Percentiles rank a stretch among this genome's conserved stretches.
Conservation (phyloP, 2,888 invertebrate genomes). For the Carabus problematicus region DNA sequence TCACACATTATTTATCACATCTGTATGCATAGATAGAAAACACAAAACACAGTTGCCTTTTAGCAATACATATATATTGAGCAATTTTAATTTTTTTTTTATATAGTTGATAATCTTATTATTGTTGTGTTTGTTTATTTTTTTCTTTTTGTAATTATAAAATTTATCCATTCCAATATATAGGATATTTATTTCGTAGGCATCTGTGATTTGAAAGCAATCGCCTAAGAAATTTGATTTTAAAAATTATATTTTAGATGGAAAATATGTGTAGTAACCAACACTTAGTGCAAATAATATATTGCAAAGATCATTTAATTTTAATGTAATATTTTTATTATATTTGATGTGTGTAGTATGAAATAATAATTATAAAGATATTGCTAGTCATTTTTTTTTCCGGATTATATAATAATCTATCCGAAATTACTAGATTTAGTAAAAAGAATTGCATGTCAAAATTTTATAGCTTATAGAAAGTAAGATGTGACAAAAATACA, state of each 20-base stretch:
- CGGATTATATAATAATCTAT: slow-evolving; percentile 37
- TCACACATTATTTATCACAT: slow-evolving; percentile 42
- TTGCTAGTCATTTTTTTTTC: slow-evolving; percentile 39
- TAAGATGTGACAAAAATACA: slow-evolving; percentile 40
- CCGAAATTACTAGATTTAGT: slow-evolving; percentile 28
- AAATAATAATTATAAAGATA: slow-evolving; percentile 36
- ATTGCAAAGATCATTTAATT: slow-evolving; percentile 16
- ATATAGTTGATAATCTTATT: slow-evolving; percentile 40
- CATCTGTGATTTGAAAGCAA: slow-evolving; percentile 42
- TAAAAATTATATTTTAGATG: slow-evolving; percentile 40
- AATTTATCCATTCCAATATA: slow-evolving; percentile 40
- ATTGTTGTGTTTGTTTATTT: slow-evolving; percentile 31
- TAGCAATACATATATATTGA: slow-evolving; percentile 43
- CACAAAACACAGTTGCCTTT: slow-evolving; percentile 46
- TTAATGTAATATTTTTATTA: slow-evolving; percentile 40
- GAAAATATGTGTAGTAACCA: slow-evolving; percentile 40
- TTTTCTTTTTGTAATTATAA: slow-evolving; percentile 10
- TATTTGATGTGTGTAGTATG: slow-evolving; percentile 37
- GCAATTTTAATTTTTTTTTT: slow-evolving; percentile 43
- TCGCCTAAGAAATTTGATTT: slow-evolving; percentile 41
- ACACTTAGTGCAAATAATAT: slow-evolving; percentile 25
- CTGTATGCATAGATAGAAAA: slow-evolving; percentile 35
- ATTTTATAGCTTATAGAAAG: slow-evolving; percentile 25
- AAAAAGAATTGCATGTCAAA: slow-evolving; percentile 39
- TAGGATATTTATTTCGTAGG: slow-evolving; percentile 36